Percentiles rank a stretch among this genome's conserved stretches.
Conservation (phyloP, 2,888 invertebrate genomes). For the Eueremaeus valkanovi region DNA sequence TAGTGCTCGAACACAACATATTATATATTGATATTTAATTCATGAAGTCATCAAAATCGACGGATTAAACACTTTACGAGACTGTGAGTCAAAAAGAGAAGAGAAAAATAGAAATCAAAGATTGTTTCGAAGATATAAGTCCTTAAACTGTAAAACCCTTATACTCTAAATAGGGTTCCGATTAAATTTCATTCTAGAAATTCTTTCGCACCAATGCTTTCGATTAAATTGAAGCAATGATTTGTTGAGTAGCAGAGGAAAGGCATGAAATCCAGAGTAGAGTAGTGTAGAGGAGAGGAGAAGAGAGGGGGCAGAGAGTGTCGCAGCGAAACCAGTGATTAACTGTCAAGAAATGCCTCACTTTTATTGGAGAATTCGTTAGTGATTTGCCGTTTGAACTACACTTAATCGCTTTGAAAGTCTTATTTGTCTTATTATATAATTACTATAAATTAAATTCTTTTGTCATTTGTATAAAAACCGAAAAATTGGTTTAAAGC, state of each 20-base stretch:
- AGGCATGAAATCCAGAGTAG: no score
- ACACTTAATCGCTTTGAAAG: background rate
- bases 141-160: background rate
- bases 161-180: background rate
- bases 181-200: background rate
- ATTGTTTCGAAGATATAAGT: background rate
- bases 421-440: no score
- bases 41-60: slow-evolving; percentile 18
- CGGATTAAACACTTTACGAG: slow-evolving; percentile 21
- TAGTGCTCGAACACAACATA: background rate
- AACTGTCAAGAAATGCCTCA: background rate
- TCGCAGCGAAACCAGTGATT: background rate
- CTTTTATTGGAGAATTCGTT: slow-evolving; percentile 1
- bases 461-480: no score
- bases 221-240: slow-evolving; percentile 13
- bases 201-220: slow-evolving; percentile 21
- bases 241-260: no score
- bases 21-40: slow-evolving; percentile 18
- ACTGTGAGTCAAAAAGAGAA: background rate
- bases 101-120: background rate
- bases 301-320: background rate
- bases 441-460: no score
- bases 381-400: background rate
- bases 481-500: no score
- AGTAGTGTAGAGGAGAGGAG: background rate